Evolutionary conservation across 2,797 vertebrate genomes (phyloP), one percentile per base, ranked within the genome.

Genomic region (Artibeus lituratus): DNA sequence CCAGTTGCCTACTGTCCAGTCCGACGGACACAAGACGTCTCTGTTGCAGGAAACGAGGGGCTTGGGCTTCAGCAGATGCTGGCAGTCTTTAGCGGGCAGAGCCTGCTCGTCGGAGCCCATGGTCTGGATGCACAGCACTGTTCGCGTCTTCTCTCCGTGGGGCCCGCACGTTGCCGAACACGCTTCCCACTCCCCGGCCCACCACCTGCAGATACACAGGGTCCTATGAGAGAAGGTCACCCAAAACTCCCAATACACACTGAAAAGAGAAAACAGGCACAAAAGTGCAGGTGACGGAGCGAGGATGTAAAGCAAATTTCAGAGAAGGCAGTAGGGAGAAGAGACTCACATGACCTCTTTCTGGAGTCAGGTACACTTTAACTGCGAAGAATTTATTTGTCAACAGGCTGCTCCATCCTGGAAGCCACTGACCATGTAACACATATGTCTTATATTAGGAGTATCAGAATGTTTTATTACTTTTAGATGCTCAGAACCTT

Each of bases 181-280:
- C 4, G 99, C 99, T 98, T 99, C 99, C 99, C 99, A 99, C 73
- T 99, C 99, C 3, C 99, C 99, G 88, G 99, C 98, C 99, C 99
- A 99, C 99, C 99, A 99, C 97, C 99, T 99, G 97, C 51, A 96
- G 96, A 76, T 24, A 96, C 70, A 6, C 62, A 92, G 1, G 2
- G n/a, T 14, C 21, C 57, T 39, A 51, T 70, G 62, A 90, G 47
- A 53, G 62, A 21, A 87, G 44, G 74, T 77, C 49, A 85, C 19
- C 22, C 22, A n/a, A 44, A 15, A 19, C 11, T n/a, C n/a, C 76
- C 1, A 29, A 72, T 14, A 42, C 70, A 44, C 11, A n/a, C 10
- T 21, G 24, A 12, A 11, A n/a, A 57, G 59, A 67, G 65, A 47
- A 87, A 85, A 16, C 2, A 65, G 1, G 29, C 6, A 6, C 49